Percentiles rank a stretch among this genome's conserved stretches.
Conservation (phyloP, 2,797 vertebrate genomes). For the Lagodon rhomboides region DNA sequence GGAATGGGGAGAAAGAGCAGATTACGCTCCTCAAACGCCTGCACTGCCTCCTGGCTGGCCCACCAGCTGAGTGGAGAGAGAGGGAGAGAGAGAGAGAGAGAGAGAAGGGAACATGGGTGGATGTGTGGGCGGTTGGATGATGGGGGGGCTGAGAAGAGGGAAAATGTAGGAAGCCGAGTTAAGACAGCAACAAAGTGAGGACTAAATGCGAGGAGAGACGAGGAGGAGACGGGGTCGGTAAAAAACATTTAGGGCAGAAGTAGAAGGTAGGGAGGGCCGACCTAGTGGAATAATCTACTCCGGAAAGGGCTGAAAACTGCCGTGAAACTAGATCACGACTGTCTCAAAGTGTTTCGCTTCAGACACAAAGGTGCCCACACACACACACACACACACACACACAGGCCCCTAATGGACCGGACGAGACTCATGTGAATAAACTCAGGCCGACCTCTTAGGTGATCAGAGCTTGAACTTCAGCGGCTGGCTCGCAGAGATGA, state of each 20-base stretch:
- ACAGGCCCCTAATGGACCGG: slow-evolving; percentile 47
- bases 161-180: slow-evolving; percentile 34
- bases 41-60: slow-evolving; percentile 68
- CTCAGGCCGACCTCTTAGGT: slow-evolving; percentile 25
- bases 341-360: slow-evolving; percentile 28
- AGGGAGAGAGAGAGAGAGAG: slow-evolving; percentile 42
- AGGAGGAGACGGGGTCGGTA: not conserved
- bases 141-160: slow-evolving; percentile 16
- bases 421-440: slow-evolving; percentile 63
- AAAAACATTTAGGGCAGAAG: slow-evolving; percentile 11
- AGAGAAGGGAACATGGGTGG: slow-evolving; percentile 13
- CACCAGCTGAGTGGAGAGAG: slow-evolving; percentile 65
- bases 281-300: slow-evolving; percentile 8
- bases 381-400: slow-evolving; percentile 11
- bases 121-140: slow-evolving; percentile 22
- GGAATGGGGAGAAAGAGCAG: slow-evolving; percentile 69
- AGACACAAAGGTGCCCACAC: slow-evolving; percentile 28
- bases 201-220: slow-evolving; percentile 28
- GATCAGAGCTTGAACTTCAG: slow-evolving; percentile 56
- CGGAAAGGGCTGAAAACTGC: slow-evolving; percentile 7
- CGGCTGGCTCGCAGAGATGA: slow-evolving; percentile 11
- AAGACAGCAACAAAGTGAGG: slow-evolving; percentile 39
- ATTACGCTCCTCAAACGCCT: slow-evolving; percentile 70
- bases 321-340: slow-evolving; percentile 22
- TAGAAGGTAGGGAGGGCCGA: not conserved